Evolutionary conservation across 2,797 vertebrate species (phyloP).

Genomic region (Geotrypetes seraphini): DNA sequence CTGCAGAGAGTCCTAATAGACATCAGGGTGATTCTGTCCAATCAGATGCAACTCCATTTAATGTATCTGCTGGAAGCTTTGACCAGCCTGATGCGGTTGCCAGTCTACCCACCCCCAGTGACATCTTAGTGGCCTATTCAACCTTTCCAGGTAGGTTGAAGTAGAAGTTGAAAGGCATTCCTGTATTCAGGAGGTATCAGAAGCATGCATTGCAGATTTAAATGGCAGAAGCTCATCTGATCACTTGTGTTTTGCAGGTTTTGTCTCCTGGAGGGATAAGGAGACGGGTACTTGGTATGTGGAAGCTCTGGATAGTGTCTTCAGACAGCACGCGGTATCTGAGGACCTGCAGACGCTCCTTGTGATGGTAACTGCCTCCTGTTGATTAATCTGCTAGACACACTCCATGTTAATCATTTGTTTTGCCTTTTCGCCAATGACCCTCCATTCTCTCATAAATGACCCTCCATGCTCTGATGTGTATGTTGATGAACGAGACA

Average conservation of each 20-base stretch:
- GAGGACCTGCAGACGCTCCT: slow-evolving; percentile 73
- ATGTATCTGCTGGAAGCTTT: slow-evolving; percentile 5
- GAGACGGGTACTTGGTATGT: slow-evolving; percentile 79
- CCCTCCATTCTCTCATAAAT: too few relatives aligned
- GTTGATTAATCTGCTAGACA: too few relatives aligned
- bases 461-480: too few relatives aligned
- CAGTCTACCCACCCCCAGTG: slow-evolving; percentile 73
- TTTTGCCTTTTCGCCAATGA: too few relatives aligned
- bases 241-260: too few relatives aligned
- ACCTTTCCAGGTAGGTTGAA: slow-evolving; percentile 90
- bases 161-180: too few relatives aligned
- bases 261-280: slow-evolving; percentile 81
- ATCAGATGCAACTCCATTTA: slow-evolving; percentile 58
- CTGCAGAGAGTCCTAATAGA: neutral
- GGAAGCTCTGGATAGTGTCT: slow-evolving; percentile 63
- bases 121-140: slow-evolving; percentile 93
- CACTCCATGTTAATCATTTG: too few relatives aligned
- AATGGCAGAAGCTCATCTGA: too few relatives aligned
- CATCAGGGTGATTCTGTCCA: slow-evolving; percentile 48
- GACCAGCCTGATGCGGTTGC: slow-evolving; percentile 72
- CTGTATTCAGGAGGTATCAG: too few relatives aligned
- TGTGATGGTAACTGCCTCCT: slow-evolving; percentile 52
- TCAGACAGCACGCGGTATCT: slow-evolving; percentile 48
- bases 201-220: too few relatives aligned
- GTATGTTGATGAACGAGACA: too few relatives aligned